Conservation (phyloP, 2,113 vertebrate genomes). For the Trematocara macrostoma region DNA sequence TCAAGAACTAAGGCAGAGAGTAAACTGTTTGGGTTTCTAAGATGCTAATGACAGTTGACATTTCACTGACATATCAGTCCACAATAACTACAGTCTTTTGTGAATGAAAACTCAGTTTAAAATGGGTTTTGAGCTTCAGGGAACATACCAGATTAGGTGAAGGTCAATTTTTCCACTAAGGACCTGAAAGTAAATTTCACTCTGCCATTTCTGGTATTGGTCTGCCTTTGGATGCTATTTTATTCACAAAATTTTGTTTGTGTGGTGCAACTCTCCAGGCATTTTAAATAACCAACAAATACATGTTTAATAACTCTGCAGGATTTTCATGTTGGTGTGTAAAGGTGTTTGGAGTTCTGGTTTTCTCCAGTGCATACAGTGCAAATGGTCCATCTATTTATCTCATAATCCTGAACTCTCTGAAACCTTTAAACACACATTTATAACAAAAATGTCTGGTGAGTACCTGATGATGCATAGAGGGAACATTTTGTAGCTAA, state of each 20-base stretch:
- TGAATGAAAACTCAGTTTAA: not conserved
- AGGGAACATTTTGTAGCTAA: not conserved
- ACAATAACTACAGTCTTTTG: not conserved
- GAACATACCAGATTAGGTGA: constrained; percentile 17
- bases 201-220: constrained; percentile 3
- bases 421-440: not conserved
- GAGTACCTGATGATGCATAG: constrained; percentile 10
- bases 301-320: constrained; percentile 28
- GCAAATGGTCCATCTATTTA: constrained; percentile 19
- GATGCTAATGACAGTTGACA: not conserved
- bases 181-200: constrained; percentile 39
- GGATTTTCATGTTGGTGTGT: constrained; percentile 12
- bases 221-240: not conserved
- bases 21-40: not conserved
- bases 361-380: constrained; percentile 21
- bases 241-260: constrained; percentile 13
- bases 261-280: constrained; percentile 19
- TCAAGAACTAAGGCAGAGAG: not conserved
- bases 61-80: not conserved
- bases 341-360: constrained; percentile 32
- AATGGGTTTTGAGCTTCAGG: constrained; percentile 10
- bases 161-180: constrained; percentile 25
- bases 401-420: constrained; percentile 32
- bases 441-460: constrained; percentile 27
- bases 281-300: constrained; percentile 35